Evolutionary conservation across 2,888 invertebrate genomes (phyloP), one percentile per base, ranked within the genome.

Genomic region (Drosophila diplacantha): DNA sequence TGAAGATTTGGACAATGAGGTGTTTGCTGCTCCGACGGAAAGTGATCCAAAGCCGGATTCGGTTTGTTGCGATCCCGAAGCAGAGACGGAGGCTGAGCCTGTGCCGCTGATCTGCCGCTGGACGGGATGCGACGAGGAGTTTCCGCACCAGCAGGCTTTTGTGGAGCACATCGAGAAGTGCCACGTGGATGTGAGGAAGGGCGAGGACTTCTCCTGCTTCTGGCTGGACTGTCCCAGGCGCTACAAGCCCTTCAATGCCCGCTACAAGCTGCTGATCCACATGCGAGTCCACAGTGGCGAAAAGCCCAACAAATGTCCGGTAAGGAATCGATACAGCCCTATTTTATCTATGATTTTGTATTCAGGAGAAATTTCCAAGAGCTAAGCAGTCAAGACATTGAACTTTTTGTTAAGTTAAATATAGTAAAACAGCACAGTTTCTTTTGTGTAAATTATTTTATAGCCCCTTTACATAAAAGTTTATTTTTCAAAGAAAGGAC

Each of bases 281-380:
- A 86, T 99, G 96, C 90, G 99, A 16, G 95, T 98, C 0, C 99
- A 99, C 88, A 98, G 97, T 20, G 98, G 99, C 5, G 98, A 99
- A 85, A 99, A 99, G 86, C 99, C 99, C 0, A 98, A 99, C 88
- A 94, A 96, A 88, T 99, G 99, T 89, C 95, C 95, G 88, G 98
- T 99, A 90, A 94, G 95, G 5, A 18, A 20, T 9, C 16, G 0
- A n/a, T 14, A 24, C 5, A 12, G 8, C 12, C 3, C 5, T 12
- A 29, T 26, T 26, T 11, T 4, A 12, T 39, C 5, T 14, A 22
- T 14, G 8, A 20, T 24, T 41, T 5, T 1, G 8, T 14, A 18
- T 14, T 29, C 4, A 43, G 4, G 12, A 12, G 26, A 18, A 29
- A 29, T 7, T 12, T 4, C 2, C 6, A 7, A 1, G 26, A 26